Evolutionary conservation across 2,113 vertebrate genomes (phyloP).

Genomic region (Ceyx cyanopectus): DNA sequence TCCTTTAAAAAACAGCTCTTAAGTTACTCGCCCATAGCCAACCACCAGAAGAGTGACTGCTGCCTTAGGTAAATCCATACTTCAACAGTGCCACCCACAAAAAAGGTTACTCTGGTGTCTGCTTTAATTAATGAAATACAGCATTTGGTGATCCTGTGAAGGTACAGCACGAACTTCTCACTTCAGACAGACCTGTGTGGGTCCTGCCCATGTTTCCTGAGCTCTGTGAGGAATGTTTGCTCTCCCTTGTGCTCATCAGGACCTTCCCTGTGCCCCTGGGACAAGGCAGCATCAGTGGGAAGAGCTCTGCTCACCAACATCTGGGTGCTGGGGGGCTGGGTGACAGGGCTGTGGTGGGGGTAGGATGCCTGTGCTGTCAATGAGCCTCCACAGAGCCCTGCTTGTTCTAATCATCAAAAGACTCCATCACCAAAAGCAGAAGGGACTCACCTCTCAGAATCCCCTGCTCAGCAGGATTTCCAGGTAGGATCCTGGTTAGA

Average conservation of each 20-base stretch:
- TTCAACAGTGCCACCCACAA: neutral
- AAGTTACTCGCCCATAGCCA: conserved; percentile 28
- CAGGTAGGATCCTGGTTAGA: neutral
- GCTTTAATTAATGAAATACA: neutral
- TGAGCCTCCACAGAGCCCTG: neutral
- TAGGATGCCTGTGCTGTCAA: neutral
- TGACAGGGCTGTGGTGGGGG: too few species aligned
- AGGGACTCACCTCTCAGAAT: neutral
- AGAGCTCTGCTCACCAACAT: neutral
- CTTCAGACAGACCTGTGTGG: neutral
- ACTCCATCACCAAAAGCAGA: neutral
- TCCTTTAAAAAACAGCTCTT: conserved; percentile 46
- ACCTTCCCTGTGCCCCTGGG: neutral
- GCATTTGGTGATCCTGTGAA: neutral
- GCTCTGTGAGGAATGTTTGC: neutral
- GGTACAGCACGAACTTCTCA: neutral
- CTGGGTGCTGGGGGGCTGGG: neutral
- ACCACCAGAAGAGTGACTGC: conserved; percentile 6
- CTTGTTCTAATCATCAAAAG: neutral
- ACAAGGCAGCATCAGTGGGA: neutral
- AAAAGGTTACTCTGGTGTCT: neutral
- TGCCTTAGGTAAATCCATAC: neutral
- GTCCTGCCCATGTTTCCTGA: neutral
- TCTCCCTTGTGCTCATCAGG: neutral
- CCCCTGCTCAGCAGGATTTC: neutral